Base-by-base conservation (phyloP, 1,140 invertebrate species). In the Akabosia matsudoensis region DNA sequence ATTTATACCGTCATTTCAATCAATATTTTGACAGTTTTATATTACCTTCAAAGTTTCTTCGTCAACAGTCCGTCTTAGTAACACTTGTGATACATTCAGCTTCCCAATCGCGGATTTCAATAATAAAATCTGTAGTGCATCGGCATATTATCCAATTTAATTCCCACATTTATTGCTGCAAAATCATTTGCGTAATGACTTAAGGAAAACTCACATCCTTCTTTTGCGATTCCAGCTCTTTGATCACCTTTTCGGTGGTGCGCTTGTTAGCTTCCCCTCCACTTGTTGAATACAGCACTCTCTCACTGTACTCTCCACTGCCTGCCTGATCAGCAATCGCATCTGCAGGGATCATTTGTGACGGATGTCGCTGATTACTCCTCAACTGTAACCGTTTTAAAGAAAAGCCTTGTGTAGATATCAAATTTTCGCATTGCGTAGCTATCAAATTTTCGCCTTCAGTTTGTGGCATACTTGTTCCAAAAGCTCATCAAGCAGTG, bases 21-120 rank as follows among this genome's bases (percentile, higher is more conserved):
- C n/a, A n/a, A n/a, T 45, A 45, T 10, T 45, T 45, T 45, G 24
- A 72, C 1, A 52, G 0, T 30, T 26, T 24, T n/a, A n/a, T n/a
- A n/a, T n/a, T 45, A 73, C 71, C 61, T 77, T 77, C 52, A 77
- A 73, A 33, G 76, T 77, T 74, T 77, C 76, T 2, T 74, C 76
- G 31, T 77, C 73, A 37, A 77, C 67, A 16, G 76, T 74, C 33
- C 76, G 31, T 45, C 70, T 28, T n/a, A 77, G 16, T n/a, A 77
- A 22, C 33, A 77, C 34, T 33, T 77, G 76, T n/a, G 76, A 77
- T 22, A 77, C 61, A 64, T 77, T 77, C 4, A 77, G 72, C 37
- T 74, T 77, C 0, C 4, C 33, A 24, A 77, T 37, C n/a, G 74
- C 54, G 0, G 73, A 30, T 51, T 73, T 51, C 31, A 77, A 31